A percentile compares a stretch with the other conserved stretches of the same genome.
phyloP scores from a whole-genome alignment of 2,113 vertebrate genomes.

The Theropithecus gelada region DNA sequence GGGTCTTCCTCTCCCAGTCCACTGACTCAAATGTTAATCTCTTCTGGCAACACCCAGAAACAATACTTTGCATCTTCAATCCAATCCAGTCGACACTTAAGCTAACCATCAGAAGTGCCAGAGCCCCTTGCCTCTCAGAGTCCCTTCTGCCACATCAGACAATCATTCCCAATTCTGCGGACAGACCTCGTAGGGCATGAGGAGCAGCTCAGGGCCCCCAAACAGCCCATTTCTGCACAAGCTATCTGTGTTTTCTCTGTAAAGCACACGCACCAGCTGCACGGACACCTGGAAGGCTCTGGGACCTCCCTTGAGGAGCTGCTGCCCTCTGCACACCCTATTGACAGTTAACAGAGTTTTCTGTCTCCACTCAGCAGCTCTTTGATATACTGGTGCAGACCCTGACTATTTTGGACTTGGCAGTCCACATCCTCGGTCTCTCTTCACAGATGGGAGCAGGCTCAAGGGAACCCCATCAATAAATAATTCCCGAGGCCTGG shows the following conservation, averaged over 20 bases:
- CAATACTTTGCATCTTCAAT: too few species aligned
- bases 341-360: not conserved
- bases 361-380: not conserved
- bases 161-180: not conserved
- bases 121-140: not conserved
- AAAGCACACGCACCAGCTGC: fast-evolving
- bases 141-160: not conserved
- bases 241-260: not conserved
- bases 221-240: not conserved
- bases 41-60: too few species aligned
- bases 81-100: too few species aligned
- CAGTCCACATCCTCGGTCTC: not conserved
- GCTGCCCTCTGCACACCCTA: not conserved
- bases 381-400: not conserved
- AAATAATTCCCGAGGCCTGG: not conserved
- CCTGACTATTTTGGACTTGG: not conserved
- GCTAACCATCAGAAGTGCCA: not conserved
- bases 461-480: not conserved
- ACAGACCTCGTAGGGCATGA: not conserved
- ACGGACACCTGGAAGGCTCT: fast-evolving
- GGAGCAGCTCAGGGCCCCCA: not conserved
- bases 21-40: too few species aligned
- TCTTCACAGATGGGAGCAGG: not conserved
- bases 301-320: fast-evolving
- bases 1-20: too few species aligned